Evolutionary conservation across 2,797 vertebrate genomes (phyloP).

Genomic region (Lates japonicus): DNA sequence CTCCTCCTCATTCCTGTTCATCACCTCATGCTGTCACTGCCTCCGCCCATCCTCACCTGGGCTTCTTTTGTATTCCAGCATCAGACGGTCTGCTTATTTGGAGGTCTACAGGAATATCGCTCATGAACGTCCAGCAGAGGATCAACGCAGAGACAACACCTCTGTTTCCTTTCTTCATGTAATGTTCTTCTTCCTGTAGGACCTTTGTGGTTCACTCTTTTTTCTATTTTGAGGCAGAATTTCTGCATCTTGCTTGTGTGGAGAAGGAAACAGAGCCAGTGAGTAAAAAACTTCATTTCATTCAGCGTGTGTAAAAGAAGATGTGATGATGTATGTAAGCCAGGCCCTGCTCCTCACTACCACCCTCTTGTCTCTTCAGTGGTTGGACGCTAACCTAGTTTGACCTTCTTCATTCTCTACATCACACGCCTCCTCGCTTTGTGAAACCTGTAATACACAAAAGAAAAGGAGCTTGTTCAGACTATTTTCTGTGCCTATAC

Average conservation of each 20-base stretch:
- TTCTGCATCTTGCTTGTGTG: constrained; percentile 80
- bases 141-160: constrained; percentile 41
- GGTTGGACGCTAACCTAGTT: constrained; percentile 91
- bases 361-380: constrained; percentile 87
- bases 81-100: constrained; percentile 51
- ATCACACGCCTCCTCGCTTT: constrained; percentile 95
- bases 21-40: constrained; percentile 44
- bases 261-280: constrained; percentile 6
- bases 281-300: constrained; percentile 35
- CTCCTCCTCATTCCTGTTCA: constrained; percentile 43
- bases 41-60: constrained; percentile 54
- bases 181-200: constrained; percentile 65
- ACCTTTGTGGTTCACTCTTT: constrained; percentile 72
- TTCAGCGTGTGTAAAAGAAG: background rate
- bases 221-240: constrained; percentile 88
- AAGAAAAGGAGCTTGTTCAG: constrained; percentile 50
- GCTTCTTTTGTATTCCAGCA: constrained; percentile 72
- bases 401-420: constrained; percentile 97
- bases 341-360: constrained; percentile 42
- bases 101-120: constrained; percentile 62
- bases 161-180: constrained; percentile 71
- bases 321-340: too few relatives aligned
- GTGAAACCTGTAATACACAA: constrained; percentile 89
- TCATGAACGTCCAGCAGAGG: constrained; percentile 54
- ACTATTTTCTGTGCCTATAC: background rate